Evolutionary conservation across 2,888 invertebrate species (phyloP).

Genomic region (Fragum sueziense): DNA sequence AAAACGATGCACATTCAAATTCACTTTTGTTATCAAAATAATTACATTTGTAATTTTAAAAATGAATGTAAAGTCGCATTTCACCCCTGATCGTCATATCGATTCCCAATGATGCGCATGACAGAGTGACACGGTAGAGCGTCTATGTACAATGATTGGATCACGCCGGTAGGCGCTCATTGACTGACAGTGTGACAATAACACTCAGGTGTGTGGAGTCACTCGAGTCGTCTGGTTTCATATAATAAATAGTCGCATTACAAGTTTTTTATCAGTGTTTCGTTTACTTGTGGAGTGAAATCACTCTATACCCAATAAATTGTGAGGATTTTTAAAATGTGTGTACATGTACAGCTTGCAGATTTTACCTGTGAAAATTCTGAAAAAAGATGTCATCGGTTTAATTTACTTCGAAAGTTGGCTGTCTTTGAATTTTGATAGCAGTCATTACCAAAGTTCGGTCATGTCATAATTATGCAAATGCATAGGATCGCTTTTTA

Average conservation of each 20-base stretch:
- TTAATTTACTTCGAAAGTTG: too few relatives aligned
- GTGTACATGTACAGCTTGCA: too few relatives aligned
- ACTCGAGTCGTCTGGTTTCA: slow-evolving; percentile 15
- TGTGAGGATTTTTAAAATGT: neutral
- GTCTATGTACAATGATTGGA: slow-evolving; percentile 4
- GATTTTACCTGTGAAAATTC: too few relatives aligned
- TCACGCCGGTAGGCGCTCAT: slow-evolving; percentile 14
- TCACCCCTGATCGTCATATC: slow-evolving; percentile 9
- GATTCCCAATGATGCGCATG: slow-evolving; percentile 20
- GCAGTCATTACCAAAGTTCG: too few relatives aligned
- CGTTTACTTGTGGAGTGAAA: slow-evolving; percentile 5
- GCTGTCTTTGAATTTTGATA: too few relatives aligned
- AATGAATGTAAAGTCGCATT: neutral
- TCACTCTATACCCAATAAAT: slow-evolving; percentile 5
- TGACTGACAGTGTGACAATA: slow-evolving; percentile 12
- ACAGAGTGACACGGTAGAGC: slow-evolving; percentile 14
- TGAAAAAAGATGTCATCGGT: too few relatives aligned
- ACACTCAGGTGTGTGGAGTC: slow-evolving; percentile 8
- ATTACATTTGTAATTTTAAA: too few relatives aligned
- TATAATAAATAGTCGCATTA: slow-evolving; percentile 16
- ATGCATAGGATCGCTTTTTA: too few relatives aligned
- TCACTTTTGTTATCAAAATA: too few relatives aligned
- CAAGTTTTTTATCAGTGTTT: slow-evolving; percentile 15
- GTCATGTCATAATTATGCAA: too few relatives aligned
- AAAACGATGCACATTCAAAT: too few relatives aligned